phyloP scores from a whole-genome alignment of 2,888 invertebrate species.

The Phortica okadai region DNA sequence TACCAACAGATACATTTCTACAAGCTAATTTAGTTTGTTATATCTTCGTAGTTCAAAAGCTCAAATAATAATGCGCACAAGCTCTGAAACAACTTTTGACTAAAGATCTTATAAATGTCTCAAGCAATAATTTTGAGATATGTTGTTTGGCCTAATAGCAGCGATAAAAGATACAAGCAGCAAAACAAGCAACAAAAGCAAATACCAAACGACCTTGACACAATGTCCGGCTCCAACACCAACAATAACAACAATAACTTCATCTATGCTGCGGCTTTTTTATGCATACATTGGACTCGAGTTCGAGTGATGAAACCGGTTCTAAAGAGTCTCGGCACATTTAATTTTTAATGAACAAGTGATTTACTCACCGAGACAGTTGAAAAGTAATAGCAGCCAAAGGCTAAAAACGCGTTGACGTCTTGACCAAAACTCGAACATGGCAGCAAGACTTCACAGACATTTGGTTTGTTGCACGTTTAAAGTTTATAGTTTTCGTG shows the following conservation, averaged over 20 bases:
- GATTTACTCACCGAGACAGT: slow-evolving; percentile 52
- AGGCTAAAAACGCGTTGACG: slow-evolving; percentile 53
- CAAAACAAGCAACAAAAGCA: not conserved
- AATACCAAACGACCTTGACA: slow-evolving; percentile 64
- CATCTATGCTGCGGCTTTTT: slow-evolving; percentile 32
- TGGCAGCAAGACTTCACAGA: slow-evolving; percentile 40
- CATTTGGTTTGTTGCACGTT: slow-evolving; percentile 48
- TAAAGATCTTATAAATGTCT: not conserved
- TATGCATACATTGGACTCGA: slow-evolving; percentile 30
- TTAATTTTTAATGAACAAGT: slow-evolving; percentile 1
- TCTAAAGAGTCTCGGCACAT: not conserved
- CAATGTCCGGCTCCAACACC: slow-evolving; percentile 65
- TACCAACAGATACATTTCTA: too few species aligned
- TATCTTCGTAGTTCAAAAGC: too few species aligned
- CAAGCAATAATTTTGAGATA: not conserved
- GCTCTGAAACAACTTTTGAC: too few species aligned
- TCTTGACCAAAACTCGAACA: slow-evolving; percentile 62
- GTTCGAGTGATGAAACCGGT: slow-evolving; percentile 43
- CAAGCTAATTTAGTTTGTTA: too few species aligned
- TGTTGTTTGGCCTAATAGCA: not conserved
- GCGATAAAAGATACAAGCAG: not conserved
- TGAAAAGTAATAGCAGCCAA: slow-evolving; percentile 49
- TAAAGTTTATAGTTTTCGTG: slow-evolving; percentile 45
- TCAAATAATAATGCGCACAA: too few species aligned
- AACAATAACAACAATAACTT: slow-evolving; percentile 34